A percentile compares a stretch with the other conserved stretches of the same genome.
Conservation (phyloP, 1,140 invertebrate genomes). For the Drosophila aff. region DNA sequence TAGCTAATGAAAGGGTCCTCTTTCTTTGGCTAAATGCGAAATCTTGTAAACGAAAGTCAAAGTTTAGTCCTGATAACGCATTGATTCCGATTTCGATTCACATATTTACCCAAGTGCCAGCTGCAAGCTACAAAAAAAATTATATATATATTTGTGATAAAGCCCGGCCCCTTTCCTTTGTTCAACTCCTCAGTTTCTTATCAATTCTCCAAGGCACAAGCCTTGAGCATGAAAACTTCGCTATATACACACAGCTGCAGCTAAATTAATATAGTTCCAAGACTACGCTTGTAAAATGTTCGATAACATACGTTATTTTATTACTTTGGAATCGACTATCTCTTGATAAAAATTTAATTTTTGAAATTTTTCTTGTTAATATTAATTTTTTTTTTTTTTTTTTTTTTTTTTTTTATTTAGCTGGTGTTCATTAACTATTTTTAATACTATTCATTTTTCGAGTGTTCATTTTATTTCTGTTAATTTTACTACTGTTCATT, state of each 20-base stretch:
- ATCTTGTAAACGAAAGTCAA: conserved; percentile 68
- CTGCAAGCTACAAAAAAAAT: conserved; percentile 31
- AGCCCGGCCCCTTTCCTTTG: conserved; percentile 28
- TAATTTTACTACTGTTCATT: not conserved
- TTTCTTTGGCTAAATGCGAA: conserved; percentile 48
- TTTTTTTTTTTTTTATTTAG: too few relatives aligned
- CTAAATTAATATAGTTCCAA: conserved; percentile 12
- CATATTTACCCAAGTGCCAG: conserved; percentile 62
- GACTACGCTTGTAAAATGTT: not conserved
- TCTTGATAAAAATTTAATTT: not conserved
- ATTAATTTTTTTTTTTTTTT: too few relatives aligned
- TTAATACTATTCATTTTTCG: not conserved
- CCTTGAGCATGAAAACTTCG: conserved; percentile 72
- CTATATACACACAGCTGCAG: conserved; percentile 37
- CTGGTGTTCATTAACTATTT: not conserved
- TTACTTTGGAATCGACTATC: not conserved
- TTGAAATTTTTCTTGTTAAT: too few relatives aligned
- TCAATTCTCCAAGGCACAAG: conserved; percentile 32
- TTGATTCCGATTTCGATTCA: conserved; percentile 11
- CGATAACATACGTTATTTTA: not conserved
- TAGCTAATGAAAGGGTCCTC: conserved; percentile 60
- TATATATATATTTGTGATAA: conserved; percentile 9
- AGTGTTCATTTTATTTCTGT: not conserved
- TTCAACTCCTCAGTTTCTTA: conserved; percentile 14
- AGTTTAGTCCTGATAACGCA: conserved; percentile 67